Evolutionary conservation across 2,888 invertebrate species (phyloP).

Genomic region (Xestoiulus laeticollis): DNA sequence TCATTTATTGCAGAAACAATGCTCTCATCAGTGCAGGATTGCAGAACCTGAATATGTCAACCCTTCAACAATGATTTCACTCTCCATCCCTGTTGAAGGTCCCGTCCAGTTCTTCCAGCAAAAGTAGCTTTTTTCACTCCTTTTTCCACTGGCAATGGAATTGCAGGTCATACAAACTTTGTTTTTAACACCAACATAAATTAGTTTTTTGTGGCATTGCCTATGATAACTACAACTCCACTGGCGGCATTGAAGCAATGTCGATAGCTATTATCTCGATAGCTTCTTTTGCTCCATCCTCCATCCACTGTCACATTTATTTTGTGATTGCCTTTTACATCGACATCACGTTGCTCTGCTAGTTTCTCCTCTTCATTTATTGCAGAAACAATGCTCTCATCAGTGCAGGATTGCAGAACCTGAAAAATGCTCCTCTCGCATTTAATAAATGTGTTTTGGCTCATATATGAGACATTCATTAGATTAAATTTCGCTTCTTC

Average conservation of each 20-base stretch:
- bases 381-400: background rate
- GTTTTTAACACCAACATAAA: background rate
- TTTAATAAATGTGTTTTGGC: background rate
- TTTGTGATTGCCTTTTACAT: background rate
- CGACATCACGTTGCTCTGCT: background rate
- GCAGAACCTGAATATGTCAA: background rate
- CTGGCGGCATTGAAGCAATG: background rate
- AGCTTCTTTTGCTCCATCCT: constrained; percentile 13
- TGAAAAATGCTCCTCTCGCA: background rate
- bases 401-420: background rate
- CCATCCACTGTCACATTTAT: background rate
- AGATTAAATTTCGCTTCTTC: background rate
- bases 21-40: background rate
- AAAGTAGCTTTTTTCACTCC: background rate
- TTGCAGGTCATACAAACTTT: background rate
- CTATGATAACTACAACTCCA: background rate
- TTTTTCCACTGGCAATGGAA: background rate
- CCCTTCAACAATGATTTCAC: background rate
- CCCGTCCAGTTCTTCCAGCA: background rate
- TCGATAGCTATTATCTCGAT: background rate
- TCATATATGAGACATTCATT: background rate
- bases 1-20: background rate
- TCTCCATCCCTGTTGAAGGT: background rate
- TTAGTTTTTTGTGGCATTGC: background rate
- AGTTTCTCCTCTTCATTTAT: background rate